Percentiles rank a stretch among this genome's conserved stretches.
phyloP scores from a whole-genome alignment of 2,113 vertebrate species.

The Mirounga angustirostris region DNA sequence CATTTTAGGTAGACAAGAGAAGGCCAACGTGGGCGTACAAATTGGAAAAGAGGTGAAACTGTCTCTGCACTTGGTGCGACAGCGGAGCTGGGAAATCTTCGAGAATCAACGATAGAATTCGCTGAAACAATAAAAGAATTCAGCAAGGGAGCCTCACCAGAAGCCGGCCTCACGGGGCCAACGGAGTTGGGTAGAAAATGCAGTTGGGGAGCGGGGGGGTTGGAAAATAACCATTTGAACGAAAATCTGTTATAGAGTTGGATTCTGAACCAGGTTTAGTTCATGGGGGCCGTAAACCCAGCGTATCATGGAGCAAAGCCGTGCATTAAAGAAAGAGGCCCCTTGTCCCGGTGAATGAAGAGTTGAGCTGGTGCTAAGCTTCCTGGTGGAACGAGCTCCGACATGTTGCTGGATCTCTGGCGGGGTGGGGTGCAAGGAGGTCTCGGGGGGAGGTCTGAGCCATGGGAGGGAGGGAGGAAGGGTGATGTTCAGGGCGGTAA shows the following conservation, averaged over 20 bases:
- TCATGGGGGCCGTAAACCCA: not conserved
- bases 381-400: not conserved
- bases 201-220: not conserved
- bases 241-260: slow-evolving; percentile 22
- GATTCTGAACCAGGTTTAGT: slow-evolving; percentile 21
- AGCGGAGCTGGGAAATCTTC: not conserved
- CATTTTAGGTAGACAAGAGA: rapidly evolving
- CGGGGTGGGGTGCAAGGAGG: not conserved
- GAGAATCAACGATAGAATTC: not conserved
- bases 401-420: not conserved
- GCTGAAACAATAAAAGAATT: not conserved
- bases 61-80: not conserved
- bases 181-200: not conserved
- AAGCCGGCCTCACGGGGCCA: not conserved
- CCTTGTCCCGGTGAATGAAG: slow-evolving; percentile 50
- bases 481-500: not conserved
- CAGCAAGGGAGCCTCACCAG: not conserved
- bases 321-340: slow-evolving; percentile 64
- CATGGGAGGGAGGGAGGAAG: not conserved
- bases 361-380: slow-evolving; percentile 70
- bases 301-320: slow-evolving; percentile 20
- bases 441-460: slow-evolving; percentile 3
- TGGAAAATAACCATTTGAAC: slow-evolving; percentile 47
- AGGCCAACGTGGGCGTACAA: not conserved
- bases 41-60: not conserved